Percentiles rank a stretch among this genome's conserved stretches.
Conservation (phyloP, 2,113 vertebrate species). For the Dipodomys spectabilis region DNA sequence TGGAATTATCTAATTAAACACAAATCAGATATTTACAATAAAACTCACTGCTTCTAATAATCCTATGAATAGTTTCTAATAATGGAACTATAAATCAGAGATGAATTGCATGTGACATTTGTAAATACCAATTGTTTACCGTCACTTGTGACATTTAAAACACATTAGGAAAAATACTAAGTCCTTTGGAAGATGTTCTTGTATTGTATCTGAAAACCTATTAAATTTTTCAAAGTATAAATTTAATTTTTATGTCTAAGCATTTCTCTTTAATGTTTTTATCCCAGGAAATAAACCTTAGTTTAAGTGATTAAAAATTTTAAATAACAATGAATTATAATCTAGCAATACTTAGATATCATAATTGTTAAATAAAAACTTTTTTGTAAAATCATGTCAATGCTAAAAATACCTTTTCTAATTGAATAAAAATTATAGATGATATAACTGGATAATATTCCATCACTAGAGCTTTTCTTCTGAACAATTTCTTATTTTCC, state of each 20-base stretch:
- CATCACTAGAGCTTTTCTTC: neutral
- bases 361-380: neutral
- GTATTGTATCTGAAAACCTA: neutral
- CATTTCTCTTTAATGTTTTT: neutral
- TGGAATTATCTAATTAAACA: neutral
- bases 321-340: constrained; percentile 26
- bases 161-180: neutral
- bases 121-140: neutral
- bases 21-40: neutral
- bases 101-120: constrained; percentile 18
- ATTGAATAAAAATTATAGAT: constrained; percentile 50
- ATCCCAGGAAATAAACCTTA: neutral
- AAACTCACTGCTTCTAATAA: neutral
- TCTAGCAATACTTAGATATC: neutral
- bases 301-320: constrained; percentile 22
- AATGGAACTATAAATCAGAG: neutral
- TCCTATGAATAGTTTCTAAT: neutral
- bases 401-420: neutral
- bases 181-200: neutral
- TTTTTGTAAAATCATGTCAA: neutral
- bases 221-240: constrained; percentile 44
- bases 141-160: constrained; percentile 44
- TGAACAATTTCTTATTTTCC: constrained; percentile 44
- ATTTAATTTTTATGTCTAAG: constrained; percentile 15
- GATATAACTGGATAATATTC: constrained; percentile 43